phyloP scores from a whole-genome alignment of 2,113 vertebrate species.

The Daphoenositta chrysoptera region DNA sequence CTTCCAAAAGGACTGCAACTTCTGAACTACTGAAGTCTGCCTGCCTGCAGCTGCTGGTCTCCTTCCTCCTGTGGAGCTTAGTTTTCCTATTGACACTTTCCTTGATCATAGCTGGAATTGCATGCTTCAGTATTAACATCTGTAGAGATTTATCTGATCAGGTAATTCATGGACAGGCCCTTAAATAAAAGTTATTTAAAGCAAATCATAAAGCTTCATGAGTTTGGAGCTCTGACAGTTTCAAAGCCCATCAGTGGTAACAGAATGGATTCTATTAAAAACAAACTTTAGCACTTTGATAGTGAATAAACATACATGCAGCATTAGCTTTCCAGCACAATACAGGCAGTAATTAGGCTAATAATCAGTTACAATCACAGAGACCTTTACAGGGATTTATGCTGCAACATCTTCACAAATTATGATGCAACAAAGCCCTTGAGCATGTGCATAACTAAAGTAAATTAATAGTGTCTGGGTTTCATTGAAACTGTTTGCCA shows the following conservation, averaged over 20 bases:
- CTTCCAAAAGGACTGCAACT: not conserved
- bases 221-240: not conserved
- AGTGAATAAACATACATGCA: not conserved
- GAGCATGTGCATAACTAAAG: not conserved
- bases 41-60: not conserved
- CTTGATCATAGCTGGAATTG: not conserved
- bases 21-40: not conserved
- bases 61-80: not conserved
- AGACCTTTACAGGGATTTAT: not conserved
- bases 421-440: constrained; percentile 40
- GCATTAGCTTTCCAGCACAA: not conserved
- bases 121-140: not conserved
- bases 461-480: constrained; percentile 48
- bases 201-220: not conserved
- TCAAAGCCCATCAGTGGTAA: not conserved
- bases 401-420: not conserved
- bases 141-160: not conserved
- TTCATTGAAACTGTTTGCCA: constrained; percentile 53
- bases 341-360: not conserved
- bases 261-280: not conserved
- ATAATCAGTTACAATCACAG: constrained; percentile 15
- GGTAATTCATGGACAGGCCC: not conserved
- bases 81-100: not conserved
- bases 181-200: not conserved
- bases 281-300: not conserved